Conservation (phyloP, 2,797 vertebrate genomes). For the Emydoidea blandingii region DNA sequence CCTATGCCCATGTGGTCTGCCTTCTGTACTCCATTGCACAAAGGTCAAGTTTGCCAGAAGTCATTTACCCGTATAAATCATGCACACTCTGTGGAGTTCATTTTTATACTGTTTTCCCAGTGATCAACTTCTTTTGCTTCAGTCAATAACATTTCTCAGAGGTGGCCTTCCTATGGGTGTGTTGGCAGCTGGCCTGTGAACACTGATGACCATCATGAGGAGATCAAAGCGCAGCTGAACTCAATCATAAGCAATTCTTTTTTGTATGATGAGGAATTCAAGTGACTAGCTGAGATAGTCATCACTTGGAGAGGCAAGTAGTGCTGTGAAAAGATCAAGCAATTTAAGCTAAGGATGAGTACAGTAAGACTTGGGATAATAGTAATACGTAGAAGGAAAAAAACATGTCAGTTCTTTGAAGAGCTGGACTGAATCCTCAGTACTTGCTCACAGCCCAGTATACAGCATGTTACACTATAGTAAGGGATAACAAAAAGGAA, state of each 20-base stretch:
- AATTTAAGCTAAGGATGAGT: not conserved
- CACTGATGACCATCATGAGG: not conserved
- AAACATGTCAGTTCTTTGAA: not conserved
- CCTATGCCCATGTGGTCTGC: not conserved
- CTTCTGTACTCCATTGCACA: not conserved
- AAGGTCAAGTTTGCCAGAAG: not conserved
- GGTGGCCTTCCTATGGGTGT: not conserved
- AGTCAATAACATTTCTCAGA: not conserved
- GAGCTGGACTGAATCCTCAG: not conserved
- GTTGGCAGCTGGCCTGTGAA: conserved; percentile 24
- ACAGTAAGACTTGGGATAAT: not conserved
- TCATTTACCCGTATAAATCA: not conserved
- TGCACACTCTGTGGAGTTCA: not conserved
- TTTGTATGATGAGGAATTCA: not conserved
- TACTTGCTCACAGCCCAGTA: not conserved
- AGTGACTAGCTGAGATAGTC: not conserved
- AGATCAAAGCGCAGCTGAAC: conserved; percentile 11
- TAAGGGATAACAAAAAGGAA: not conserved
- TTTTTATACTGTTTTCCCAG: not conserved
- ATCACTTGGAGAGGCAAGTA: not conserved
- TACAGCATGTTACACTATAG: not conserved
- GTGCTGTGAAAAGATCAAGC: not conserved
- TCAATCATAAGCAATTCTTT: conserved; percentile 1
- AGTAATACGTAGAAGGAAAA: not conserved
- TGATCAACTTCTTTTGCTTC: not conserved